These are phyloP conservation scores for Cliona cf. orientalis DNA, from an alignment of 37 sponge, comb jelly and placozoan genomes.

Conservation along the genomic window DNA sequence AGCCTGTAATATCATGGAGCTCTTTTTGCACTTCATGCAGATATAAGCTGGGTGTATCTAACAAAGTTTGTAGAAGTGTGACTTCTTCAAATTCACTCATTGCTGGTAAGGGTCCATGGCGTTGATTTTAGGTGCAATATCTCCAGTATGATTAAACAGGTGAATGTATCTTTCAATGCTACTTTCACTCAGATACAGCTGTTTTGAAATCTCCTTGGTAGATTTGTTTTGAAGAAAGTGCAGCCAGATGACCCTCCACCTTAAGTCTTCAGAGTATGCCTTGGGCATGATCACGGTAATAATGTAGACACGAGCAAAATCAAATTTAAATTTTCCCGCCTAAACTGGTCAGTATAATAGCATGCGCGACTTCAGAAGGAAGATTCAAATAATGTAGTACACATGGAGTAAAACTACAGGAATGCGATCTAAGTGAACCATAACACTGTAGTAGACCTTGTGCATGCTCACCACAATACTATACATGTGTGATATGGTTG, in stretches of 20 bases:
- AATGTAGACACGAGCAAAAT: no score
- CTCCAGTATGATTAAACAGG: not conserved
- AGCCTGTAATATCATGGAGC: not conserved
- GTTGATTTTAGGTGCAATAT: not conserved
- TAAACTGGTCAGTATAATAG: no score
- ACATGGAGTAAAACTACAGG: no score
- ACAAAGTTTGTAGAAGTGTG: slow-evolving; percentile 10
- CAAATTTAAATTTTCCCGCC: no score
- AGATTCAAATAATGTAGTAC: no score
- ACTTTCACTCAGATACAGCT: slow-evolving; percentile 5
- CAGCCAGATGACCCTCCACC: not conserved
- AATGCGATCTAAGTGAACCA: no score
- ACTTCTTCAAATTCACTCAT: slow-evolving; percentile 12
- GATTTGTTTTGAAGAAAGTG: not conserved
- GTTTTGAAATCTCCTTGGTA: not conserved
- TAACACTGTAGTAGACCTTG: not conserved
- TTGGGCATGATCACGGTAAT: no score
- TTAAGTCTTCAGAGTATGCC: not conserved
- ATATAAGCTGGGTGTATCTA: not conserved
- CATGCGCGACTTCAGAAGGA: no score
- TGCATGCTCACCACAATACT: not conserved
- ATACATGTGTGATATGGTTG: not conserved
- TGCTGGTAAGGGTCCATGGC: slow-evolving; percentile 3
- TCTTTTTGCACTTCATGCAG: slow-evolving; percentile 1
- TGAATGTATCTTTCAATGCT: not conserved